A percentile compares a stretch with the other conserved stretches of the same genome.
These are phyloP conservation scores for Ctenodactylus gundi DNA, from an alignment of 2,113 vertebrate genomes.

Conservation along the genomic window DNA sequence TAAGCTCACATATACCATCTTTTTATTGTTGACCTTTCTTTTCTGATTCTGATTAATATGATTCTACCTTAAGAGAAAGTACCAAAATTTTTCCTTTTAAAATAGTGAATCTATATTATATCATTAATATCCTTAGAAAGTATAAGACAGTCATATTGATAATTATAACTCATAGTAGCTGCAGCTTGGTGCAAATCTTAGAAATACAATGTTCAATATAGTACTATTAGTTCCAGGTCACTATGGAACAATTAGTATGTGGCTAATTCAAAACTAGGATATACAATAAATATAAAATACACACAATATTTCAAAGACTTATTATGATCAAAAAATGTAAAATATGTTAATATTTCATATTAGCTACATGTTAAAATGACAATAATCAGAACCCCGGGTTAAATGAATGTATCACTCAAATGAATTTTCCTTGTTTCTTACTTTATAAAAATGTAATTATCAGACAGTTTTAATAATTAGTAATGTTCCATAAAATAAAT, in stretches of 20 bases:
- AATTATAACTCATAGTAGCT: slow-evolving; percentile 31
- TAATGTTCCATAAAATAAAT: neutral
- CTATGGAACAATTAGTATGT: neutral
- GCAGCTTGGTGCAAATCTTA: neutral
- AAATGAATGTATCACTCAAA: slow-evolving; percentile 13
- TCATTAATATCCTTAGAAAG: neutral
- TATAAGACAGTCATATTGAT: slow-evolving; percentile 9
- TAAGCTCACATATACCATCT: neutral
- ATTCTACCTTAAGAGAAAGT: slow-evolving; percentile 2
- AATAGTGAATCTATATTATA: neutral
- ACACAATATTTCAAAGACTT: neutral
- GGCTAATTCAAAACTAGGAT: slow-evolving; percentile 35
- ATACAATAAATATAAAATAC: neutral
- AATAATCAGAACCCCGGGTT: neutral
- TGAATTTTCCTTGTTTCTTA: slow-evolving; percentile 32
- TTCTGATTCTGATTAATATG: neutral
- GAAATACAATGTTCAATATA: neutral
- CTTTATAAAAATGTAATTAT: neutral
- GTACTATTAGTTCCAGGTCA: neutral
- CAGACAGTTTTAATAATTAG: slow-evolving; percentile 6
- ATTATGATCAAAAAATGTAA: neutral
- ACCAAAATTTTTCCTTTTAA: slow-evolving; percentile 15
- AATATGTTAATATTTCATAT: neutral
- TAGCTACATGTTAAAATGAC: neutral
- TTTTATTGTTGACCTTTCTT: neutral